Percentiles rank a stretch among this genome's conserved stretches.
Conservation (phyloP, 2,888 invertebrate species). For the Conchocele bisecta region DNA sequence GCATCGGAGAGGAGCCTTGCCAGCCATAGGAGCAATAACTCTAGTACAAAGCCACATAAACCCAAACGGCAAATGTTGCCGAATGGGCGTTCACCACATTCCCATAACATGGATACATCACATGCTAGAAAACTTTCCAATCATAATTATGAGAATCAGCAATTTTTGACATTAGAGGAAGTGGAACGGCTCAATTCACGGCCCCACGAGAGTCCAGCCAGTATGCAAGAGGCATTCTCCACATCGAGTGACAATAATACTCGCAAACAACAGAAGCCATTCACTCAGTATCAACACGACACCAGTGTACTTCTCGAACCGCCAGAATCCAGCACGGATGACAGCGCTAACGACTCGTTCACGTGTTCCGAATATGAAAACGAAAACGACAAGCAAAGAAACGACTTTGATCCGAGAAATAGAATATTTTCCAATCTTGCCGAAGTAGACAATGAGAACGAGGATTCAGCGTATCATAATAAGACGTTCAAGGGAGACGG, state of each 20-base stretch:
- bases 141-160: conserved; percentile 56
- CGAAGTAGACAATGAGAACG: conserved; percentile 79
- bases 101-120: conserved; percentile 22
- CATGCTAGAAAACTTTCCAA: conserved; percentile 21
- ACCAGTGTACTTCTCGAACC: conserved; percentile 81
- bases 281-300: conserved; percentile 71
- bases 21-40: conserved; percentile 75
- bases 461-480: conserved; percentile 67
- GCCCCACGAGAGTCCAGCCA: conserved; percentile 92
- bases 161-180: conserved; percentile 92
- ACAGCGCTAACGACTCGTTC: conserved; percentile 97
- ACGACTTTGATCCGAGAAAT: conserved; percentile 83
- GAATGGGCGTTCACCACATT: conserved; percentile 54
- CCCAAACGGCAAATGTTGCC: conserved; percentile 61
- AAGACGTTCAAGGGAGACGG: conserved; percentile 87
- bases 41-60: conserved; percentile 67
- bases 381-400: conserved; percentile 86
- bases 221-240: conserved; percentile 96
- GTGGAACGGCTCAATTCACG: conserved; percentile 94
- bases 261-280: conserved; percentile 54
- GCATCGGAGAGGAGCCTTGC: conserved; percentile 75
- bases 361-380: conserved; percentile 99
- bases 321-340: conserved; percentile 87
- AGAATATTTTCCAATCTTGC: conserved; percentile 85
- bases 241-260: conserved; percentile 85